These are phyloP conservation scores for Lindbergichthys nudifrons DNA, from an alignment of 2,797 vertebrate species.

Conservation along the genomic window DNA sequence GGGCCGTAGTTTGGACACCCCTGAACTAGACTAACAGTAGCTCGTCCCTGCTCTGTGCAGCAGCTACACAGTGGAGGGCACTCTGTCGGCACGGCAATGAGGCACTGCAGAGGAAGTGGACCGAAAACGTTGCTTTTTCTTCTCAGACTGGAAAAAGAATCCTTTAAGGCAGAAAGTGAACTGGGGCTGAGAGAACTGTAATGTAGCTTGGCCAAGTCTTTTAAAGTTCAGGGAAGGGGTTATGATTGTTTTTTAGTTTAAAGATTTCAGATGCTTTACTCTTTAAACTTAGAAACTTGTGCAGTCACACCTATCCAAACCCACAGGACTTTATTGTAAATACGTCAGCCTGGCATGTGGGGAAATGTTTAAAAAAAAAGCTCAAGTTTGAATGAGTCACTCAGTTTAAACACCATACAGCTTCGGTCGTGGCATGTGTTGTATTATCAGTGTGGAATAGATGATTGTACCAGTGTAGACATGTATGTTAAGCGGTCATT, in stretches of 20 bases:
- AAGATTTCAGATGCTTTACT: background rate
- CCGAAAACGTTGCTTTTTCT: slow-evolving; percentile 24
- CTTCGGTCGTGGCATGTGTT: background rate
- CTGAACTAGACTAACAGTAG: slow-evolving; percentile 30
- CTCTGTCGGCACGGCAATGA: slow-evolving; percentile 38
- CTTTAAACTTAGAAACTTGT: background rate
- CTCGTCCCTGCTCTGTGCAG: slow-evolving; percentile 41
- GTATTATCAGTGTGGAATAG: background rate
- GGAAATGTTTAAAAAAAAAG: background rate
- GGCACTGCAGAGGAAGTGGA: slow-evolving; percentile 36
- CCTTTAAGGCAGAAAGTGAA: slow-evolving; percentile 13
- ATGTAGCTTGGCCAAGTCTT: slow-evolving; percentile 3
- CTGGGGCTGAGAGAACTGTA: background rate
- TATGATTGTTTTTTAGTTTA: slow-evolving; percentile 3
- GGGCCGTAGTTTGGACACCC: too few relatives aligned
- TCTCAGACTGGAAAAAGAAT: slow-evolving; percentile 4
- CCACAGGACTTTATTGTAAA: background rate
- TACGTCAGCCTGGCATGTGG: background rate
- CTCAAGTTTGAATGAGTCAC: background rate
- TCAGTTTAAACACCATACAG: background rate
- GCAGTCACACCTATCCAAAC: background rate
- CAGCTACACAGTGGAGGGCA: slow-evolving; percentile 10
- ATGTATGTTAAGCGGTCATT: too few relatives aligned
- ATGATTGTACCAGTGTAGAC: background rate
- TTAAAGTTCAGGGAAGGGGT: slow-evolving; percentile 10